These are phyloP conservation scores for Platorchestia sp. DNA, from an alignment of 1,140 invertebrate genomes.

Conservation along the genomic window DNA sequence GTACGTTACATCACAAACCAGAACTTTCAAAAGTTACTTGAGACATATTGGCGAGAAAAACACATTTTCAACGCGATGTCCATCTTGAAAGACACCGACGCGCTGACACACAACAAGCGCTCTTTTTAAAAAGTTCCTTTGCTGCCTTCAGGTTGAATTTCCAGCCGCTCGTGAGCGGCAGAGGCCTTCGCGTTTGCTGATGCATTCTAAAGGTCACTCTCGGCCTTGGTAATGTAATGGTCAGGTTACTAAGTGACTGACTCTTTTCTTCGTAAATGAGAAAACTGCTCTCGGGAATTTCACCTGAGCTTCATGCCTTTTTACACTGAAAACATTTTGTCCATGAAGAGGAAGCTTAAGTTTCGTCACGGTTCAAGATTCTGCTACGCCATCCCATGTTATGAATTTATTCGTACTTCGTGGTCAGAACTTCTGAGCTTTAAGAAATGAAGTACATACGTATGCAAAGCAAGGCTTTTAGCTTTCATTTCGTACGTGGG, in stretches of 20 bases:
- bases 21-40: background rate
- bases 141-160: background rate
- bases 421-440: background rate
- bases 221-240: slow-evolving; percentile 15
- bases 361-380: slow-evolving; percentile 46
- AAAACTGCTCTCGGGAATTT: background rate
- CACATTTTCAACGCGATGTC: background rate
- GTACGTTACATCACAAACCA: background rate
- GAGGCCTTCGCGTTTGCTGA: background rate
- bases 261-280: slow-evolving; percentile 36
- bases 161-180: background rate
- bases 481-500: slow-evolving; percentile 18
- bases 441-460: background rate
- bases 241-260: slow-evolving; percentile 37
- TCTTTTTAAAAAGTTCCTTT: background rate
- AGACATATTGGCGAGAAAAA: background rate
- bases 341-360: slow-evolving; percentile 8
- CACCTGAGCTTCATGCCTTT: background rate
- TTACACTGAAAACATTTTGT: slow-evolving; percentile 4
- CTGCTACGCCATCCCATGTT: slow-evolving; percentile 2
- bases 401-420: slow-evolving; percentile 28
- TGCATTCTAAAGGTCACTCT: slow-evolving; percentile 37
- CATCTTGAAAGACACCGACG: background rate
- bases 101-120: background rate
- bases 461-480: background rate